Evolutionary conservation across 2,888 invertebrate species (phyloP).

Genomic region (Heliconius charithonia): DNA sequence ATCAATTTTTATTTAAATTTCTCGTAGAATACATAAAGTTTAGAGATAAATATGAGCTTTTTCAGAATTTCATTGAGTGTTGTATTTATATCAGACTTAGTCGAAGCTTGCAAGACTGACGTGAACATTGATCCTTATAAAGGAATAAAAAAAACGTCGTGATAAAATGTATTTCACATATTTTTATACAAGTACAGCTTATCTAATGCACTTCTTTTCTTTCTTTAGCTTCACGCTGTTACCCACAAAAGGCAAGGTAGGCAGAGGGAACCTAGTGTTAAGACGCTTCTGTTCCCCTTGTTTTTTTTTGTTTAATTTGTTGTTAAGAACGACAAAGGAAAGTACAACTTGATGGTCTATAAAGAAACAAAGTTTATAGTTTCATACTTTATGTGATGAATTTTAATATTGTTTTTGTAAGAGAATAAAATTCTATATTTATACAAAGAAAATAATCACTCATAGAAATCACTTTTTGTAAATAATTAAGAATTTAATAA

Average conservation of each 20-base stretch:
- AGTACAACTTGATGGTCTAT: slow-evolving; percentile 36
- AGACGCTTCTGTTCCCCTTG: not conserved
- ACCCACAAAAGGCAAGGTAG: no score
- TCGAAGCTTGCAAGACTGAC: slow-evolving; percentile 80
- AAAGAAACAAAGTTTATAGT: slow-evolving; percentile 47
- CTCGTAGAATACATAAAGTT: slow-evolving; percentile 19
- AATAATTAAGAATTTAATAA: slow-evolving; percentile 45
- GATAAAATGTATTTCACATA: slow-evolving; percentile 68
- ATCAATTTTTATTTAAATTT: slow-evolving; percentile 12
- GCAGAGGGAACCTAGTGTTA: no score
- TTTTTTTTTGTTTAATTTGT: not conserved
- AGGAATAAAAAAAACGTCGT: slow-evolving; percentile 65
- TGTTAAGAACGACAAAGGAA: slow-evolving; percentile 36
- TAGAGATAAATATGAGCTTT: slow-evolving; percentile 40
- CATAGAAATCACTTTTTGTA: slow-evolving; percentile 54
- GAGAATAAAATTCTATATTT: slow-evolving; percentile 59
- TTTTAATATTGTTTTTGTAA: slow-evolving; percentile 54
- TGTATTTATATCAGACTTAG: slow-evolving; percentile 44
- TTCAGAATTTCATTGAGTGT: slow-evolving; percentile 39
- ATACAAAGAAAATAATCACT: slow-evolving; percentile 55
- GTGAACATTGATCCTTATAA: slow-evolving; percentile 71
- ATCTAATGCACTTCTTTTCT: slow-evolving; percentile 50
- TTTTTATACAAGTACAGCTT: slow-evolving; percentile 63
- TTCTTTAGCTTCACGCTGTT: not conserved
- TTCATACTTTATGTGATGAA: slow-evolving; percentile 45